Conservation (phyloP, 2,797 vertebrate species). For the Knipowitschia caucasica region DNA sequence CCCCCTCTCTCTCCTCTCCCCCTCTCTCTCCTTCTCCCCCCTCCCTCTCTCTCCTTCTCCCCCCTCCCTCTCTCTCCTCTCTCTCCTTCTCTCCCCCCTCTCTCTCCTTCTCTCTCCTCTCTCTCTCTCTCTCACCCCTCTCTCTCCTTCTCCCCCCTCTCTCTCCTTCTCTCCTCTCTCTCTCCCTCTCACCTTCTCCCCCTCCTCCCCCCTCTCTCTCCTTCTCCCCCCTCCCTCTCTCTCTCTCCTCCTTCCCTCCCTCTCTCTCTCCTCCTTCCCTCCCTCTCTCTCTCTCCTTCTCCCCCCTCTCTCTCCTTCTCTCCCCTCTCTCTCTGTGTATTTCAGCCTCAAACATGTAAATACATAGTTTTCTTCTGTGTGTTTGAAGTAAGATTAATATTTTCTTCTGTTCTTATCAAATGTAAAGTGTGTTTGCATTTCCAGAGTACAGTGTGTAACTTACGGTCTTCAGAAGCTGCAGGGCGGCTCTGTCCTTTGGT, state of each 20-base stretch:
- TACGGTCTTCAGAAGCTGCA: conserved; percentile 4
- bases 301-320: neutral
- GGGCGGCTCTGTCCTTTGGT: conserved; percentile 3
- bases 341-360: neutral
- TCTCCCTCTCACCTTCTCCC: neutral
- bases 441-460: neutral
- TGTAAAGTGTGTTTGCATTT: conserved; percentile 1
- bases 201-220: neutral
- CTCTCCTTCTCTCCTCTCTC: neutral
- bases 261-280: neutral
- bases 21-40: neutral
- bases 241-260: too few relatives aligned
- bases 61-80: too few relatives aligned
- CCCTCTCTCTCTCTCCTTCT: neutral
- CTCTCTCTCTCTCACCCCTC: neutral
- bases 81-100: neutral
- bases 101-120: neutral
- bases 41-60: neutral
- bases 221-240: neutral
- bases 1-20: neutral
- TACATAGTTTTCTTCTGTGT: too few relatives aligned
- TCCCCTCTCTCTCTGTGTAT: neutral
- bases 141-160: neutral
- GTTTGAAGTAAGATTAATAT: too few relatives aligned
- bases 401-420: neutral